Evolutionary conservation across 2,113 vertebrate species (phyloP), one percentile per base, ranked within the genome.

Genomic region (Cochlearius cochlearius): DNA sequence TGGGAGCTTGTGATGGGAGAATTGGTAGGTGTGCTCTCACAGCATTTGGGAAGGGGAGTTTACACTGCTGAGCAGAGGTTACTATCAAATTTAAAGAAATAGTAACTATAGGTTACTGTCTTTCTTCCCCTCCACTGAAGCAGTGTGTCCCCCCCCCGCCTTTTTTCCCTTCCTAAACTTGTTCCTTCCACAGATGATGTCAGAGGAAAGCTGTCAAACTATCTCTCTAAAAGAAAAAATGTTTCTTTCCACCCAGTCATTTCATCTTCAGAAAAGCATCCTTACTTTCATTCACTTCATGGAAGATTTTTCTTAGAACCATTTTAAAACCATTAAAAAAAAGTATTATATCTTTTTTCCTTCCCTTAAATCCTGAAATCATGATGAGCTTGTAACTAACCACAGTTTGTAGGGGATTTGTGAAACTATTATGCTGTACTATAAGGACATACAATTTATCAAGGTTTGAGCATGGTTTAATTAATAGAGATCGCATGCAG

Each of bases 401-500:
- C 63, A 90, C 63, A 90, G 81, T 94, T 94, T 91, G 89, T 73
- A 85, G 58, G 50, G 94, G 74, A 69, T 94, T 66, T 91, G 83
- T 89, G 96, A 80, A 82, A 86, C 88, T 86, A 79, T 92, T 91
- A 83, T 32, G 36, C 64, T 60, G 17, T 52, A 55, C 88, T 91
- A 60, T 82, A 74, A 94, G 92, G 84, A 94, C 92, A 88, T 60
- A 76, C 50, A 71, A 55, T 96, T 96, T 94, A 96, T 95, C 92
- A 96, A 91, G 86, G 88, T 81, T 77, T 62, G 55, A 95, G 96
- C 81, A 45, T 21, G 19, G 86, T 91, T 86, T 94, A 97, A 95
- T 96, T 97, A 97, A 97, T 85, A 91, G 73, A 91, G 73, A 94
- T 95, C 45, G 5, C 69, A 95, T 79, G 66, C 89, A 96, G 96